These are phyloP conservation scores for Gobiocypris rarus DNA, from an alignment of 2,113 vertebrate genomes.

Conservation along the genomic window DNA sequence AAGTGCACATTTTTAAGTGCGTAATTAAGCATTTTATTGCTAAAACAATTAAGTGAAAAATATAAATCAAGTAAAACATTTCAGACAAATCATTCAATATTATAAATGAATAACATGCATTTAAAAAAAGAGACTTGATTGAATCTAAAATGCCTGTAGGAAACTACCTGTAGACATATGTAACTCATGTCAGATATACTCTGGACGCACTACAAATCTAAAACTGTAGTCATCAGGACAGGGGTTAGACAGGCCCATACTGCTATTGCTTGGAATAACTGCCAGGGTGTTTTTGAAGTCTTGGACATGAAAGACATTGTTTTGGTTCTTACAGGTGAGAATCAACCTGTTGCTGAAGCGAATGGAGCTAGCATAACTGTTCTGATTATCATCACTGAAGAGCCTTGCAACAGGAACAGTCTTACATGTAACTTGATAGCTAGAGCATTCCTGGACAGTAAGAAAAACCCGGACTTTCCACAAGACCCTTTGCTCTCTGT, in stretches of 20 bases:
- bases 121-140: not conserved
- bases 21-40: not conserved
- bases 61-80: not conserved
- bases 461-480: constrained; percentile 68
- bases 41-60: not conserved
- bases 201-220: constrained; percentile 71
- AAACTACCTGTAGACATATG: not conserved
- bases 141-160: not conserved
- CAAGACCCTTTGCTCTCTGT: not conserved
- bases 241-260: constrained; percentile 59
- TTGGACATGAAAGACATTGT: constrained; percentile 68
- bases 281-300: constrained; percentile 66
- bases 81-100: not conserved
- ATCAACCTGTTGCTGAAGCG: constrained; percentile 72
- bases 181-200: constrained; percentile 58
- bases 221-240: constrained; percentile 62
- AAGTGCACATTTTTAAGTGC: not conserved
- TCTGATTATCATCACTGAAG: rapidly evolving
- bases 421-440: constrained; percentile 32
- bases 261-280: constrained; percentile 55
- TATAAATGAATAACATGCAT: not conserved
- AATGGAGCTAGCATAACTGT: constrained; percentile 29
- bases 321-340: constrained; percentile 62
- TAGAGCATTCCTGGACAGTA: constrained; percentile 60
- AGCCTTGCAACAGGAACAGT: constrained; percentile 66